Evolutionary conservation across 2,113 vertebrate genomes (phyloP).

Genomic region (Tragelaphus buxtoni): DNA sequence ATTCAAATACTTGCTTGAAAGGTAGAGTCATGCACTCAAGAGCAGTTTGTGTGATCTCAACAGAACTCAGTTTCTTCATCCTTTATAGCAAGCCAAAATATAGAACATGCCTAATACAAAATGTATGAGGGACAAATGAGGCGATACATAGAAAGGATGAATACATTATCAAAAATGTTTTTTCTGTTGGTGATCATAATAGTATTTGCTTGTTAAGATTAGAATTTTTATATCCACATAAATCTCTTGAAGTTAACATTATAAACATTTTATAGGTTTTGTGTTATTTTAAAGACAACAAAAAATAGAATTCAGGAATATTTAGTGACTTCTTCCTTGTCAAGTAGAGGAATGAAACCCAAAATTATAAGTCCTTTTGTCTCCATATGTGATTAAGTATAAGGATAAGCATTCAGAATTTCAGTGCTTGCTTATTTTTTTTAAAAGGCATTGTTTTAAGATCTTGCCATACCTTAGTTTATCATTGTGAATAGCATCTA

Average conservation of each 20-base stretch:
- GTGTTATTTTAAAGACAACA: background rate
- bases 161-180: background rate
- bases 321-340: background rate
- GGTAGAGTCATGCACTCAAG: background rate
- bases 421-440: background rate
- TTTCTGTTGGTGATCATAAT: background rate
- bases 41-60: background rate
- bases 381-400: background rate
- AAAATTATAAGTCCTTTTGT: background rate
- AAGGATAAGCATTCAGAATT: background rate
- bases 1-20: background rate
- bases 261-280: background rate
- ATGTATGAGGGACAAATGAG: background rate
- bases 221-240: background rate
- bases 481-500: background rate
- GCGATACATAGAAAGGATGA: background rate
- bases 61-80: background rate
- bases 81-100: background rate
- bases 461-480: background rate
- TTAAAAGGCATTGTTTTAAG: background rate
- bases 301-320: background rate
- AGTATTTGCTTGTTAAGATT: background rate
- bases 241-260: background rate
- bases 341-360: background rate
- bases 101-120: background rate